Conservation (phyloP, 2,113 vertebrate species). For the Lamprologus ornatipinnis region DNA sequence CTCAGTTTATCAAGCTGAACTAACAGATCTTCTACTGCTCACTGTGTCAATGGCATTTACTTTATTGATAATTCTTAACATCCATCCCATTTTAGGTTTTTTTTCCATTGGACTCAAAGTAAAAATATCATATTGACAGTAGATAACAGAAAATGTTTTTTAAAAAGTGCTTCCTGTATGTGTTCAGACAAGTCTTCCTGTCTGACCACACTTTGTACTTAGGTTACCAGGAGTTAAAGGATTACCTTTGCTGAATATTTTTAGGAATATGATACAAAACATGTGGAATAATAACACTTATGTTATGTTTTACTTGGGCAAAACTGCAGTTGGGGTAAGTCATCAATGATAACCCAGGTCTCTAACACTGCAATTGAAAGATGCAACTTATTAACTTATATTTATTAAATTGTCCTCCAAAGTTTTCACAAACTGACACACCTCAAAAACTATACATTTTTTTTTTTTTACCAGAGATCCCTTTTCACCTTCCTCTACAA, state of each 20-base stretch:
- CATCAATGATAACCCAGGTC: not conserved
- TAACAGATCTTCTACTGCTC: not conserved
- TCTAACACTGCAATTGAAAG: not conserved
- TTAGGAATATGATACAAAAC: not conserved
- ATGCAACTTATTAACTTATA: not conserved
- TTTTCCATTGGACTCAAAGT: not conserved
- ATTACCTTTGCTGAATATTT: not conserved
- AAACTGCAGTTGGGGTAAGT: not conserved
- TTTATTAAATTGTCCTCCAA: not conserved
- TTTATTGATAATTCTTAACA: not conserved
- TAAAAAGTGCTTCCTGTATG: not conserved
- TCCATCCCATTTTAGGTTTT: not conserved
- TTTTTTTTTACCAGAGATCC: not conserved
- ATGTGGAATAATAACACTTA: not conserved
- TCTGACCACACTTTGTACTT: not conserved
- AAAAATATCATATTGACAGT: not conserved
- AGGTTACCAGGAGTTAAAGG: not conserved
- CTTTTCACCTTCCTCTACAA: not conserved
- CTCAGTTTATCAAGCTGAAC: not conserved
- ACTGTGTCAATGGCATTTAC: not conserved
- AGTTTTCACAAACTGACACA: not conserved
- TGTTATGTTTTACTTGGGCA: not conserved
- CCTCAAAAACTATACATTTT: not conserved
- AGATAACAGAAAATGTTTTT: not conserved
- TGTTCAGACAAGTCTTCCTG: not conserved